Base-by-base conservation (phyloP, 2,888 invertebrate genomes). In the Dermolepida albohirtum region DNA sequence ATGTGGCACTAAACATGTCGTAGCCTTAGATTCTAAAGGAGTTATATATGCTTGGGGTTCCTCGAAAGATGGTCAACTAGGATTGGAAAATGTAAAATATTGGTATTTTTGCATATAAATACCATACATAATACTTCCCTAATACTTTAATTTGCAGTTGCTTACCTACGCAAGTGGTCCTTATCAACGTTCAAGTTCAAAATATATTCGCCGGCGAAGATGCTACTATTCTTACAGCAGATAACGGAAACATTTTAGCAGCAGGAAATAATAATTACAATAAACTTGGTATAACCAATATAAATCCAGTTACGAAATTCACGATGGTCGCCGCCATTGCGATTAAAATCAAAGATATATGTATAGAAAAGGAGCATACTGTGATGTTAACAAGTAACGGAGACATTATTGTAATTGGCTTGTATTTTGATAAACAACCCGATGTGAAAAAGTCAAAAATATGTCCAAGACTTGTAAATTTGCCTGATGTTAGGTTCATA, bases 1-100 rank as follows among this genome's bases (percentile, higher is more conserved):
- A 29, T 88, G 90, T 73, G 91, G 91, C 0, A 79, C 84, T 14
- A 84, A 87, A 70, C 92, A 92, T 80, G 89, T 89, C 0, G 84
- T 88, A 4, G 90, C 88, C 0, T 82, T 91, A 14, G 86, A 87
- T 22, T 83, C 84, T 16, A 87, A 88, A 70, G 89, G 89, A 0
- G 84, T 86, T 54, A 84, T 91, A 12, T 91, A 86, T 75, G 84
- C 88, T 10, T 92, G 92, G 92, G 92, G 90, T 7, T 82, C 85
- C 43, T 89, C 89, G 39, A 81, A 85, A 72, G 84, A 85, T 7
- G 90, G 90, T 0, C 86, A 89, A 65, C 83, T 91, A 1, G 91
- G 91, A 0, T 82, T 85, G 12, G 86, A 87, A 2, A 79, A 82
- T 67, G 84, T 85, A 69, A 84, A 86, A 70, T 83, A 86, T 74